phyloP scores from a whole-genome alignment of 2,797 vertebrate species.

The Myioborus miniatus region DNA sequence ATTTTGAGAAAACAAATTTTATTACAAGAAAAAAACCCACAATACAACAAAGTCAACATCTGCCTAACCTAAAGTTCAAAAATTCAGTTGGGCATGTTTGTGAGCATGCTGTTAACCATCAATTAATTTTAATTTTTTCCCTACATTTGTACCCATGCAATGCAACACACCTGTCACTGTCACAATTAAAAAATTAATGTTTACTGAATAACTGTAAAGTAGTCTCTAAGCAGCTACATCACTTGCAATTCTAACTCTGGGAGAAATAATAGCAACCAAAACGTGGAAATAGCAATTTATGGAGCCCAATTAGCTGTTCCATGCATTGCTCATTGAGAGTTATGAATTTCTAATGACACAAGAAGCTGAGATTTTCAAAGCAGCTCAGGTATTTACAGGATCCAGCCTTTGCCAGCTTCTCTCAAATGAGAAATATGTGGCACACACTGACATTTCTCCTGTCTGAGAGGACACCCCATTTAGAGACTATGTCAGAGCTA shows the following conservation, averaged over 20 bases:
- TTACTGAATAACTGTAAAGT: neutral
- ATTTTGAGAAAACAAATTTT: neutral
- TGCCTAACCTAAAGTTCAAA: neutral
- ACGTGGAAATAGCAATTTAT: neutral
- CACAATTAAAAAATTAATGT: neutral
- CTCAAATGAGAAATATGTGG: neutral
- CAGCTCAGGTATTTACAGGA: neutral
- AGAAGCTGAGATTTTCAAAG: neutral
- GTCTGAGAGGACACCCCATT: neutral
- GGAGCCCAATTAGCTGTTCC: neutral
- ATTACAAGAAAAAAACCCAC: fast-evolving
- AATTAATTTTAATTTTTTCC: neutral
- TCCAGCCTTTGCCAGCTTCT: neutral
- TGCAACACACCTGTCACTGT: neutral
- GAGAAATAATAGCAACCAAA: neutral
- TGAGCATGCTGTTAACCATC: neutral
- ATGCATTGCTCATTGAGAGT: neutral
- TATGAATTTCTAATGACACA: neutral
- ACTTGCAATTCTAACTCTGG: neutral
- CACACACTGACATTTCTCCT: neutral
- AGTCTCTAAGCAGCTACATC: neutral
- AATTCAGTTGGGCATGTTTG: neutral
- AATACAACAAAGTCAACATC: neutral
- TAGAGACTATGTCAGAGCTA: neutral
- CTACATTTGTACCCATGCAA: neutral